Evolutionary conservation across 2,888 invertebrate species (phyloP).

Genomic region (Reticulitermes lucifugus): DNA sequence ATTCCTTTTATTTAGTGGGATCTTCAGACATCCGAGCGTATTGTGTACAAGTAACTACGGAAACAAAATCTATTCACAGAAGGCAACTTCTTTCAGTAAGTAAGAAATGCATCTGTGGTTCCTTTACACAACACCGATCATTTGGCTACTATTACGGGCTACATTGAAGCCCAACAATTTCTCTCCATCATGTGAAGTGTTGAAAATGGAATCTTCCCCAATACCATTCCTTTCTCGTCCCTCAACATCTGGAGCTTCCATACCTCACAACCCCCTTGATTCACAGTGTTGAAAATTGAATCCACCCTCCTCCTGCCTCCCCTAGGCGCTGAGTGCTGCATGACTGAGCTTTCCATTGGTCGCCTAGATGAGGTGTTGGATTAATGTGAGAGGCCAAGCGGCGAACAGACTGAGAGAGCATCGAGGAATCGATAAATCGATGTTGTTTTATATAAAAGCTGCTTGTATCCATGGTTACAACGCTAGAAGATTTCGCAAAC

Average conservation of each 20-base stretch:
- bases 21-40: too few species aligned
- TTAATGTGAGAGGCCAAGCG: constrained; percentile 31
- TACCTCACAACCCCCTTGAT: constrained; percentile 17
- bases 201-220: constrained; percentile 7
- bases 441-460: constrained; percentile 26
- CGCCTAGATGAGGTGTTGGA: constrained; percentile 39
- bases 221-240: neutral
- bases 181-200: neutral
- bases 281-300: constrained; percentile 37
- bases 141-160: neutral
- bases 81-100: neutral
- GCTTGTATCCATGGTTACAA: constrained; percentile 24
- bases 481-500: neutral
- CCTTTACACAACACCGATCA: too few species aligned
- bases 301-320: neutral
- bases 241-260: neutral
- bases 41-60: neutral
- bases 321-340: neutral
- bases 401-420: constrained; percentile 6
- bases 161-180: neutral
- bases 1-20: too few species aligned
- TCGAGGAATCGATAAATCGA: constrained; percentile 32
- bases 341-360: constrained; percentile 38
- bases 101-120: too few species aligned
- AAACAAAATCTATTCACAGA: neutral